Percentiles rank a stretch among this genome's conserved stretches.
phyloP scores from a whole-genome alignment of 2,888 invertebrate genomes.

The Acanthosepion pharaonis region DNA sequence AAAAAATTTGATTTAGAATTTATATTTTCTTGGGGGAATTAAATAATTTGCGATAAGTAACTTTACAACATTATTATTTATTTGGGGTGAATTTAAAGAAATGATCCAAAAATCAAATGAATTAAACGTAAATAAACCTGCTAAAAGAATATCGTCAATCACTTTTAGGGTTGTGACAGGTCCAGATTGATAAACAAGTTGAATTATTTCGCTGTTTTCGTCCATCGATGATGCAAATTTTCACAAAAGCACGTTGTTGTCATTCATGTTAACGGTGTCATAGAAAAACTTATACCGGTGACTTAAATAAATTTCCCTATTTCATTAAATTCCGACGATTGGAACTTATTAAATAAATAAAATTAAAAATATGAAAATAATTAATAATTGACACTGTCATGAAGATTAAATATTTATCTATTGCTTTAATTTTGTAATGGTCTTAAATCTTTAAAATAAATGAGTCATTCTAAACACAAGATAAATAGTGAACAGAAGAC shows the following conservation, averaged over 20 bases:
- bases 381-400: too few relatives aligned
- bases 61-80: too few relatives aligned
- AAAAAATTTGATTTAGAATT: too few relatives aligned
- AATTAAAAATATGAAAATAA: too few relatives aligned
- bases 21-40: too few relatives aligned
- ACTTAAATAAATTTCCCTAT: neutral
- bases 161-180: conserved; percentile 60
- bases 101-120: neutral
- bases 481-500: too few relatives aligned
- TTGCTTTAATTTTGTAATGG: too few relatives aligned
- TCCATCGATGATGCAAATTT: neutral
- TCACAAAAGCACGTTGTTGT: neutral
- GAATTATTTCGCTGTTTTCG: neutral
- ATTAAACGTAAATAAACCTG: conserved; percentile 54
- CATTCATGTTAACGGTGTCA: neutral
- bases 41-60: too few relatives aligned
- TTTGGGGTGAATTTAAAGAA: too few relatives aligned
- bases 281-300: neutral
- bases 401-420: too few relatives aligned
- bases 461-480: neutral
- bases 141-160: conserved; percentile 53
- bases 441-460: neutral
- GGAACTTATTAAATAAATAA: neutral
- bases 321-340: neutral
- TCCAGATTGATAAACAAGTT: conserved; percentile 54